A percentile compares a stretch with the other conserved stretches of the same genome.
These are phyloP conservation scores for Numida meleagris DNA, from an alignment of 2,113 vertebrate genomes.

Conservation along the genomic window DNA sequence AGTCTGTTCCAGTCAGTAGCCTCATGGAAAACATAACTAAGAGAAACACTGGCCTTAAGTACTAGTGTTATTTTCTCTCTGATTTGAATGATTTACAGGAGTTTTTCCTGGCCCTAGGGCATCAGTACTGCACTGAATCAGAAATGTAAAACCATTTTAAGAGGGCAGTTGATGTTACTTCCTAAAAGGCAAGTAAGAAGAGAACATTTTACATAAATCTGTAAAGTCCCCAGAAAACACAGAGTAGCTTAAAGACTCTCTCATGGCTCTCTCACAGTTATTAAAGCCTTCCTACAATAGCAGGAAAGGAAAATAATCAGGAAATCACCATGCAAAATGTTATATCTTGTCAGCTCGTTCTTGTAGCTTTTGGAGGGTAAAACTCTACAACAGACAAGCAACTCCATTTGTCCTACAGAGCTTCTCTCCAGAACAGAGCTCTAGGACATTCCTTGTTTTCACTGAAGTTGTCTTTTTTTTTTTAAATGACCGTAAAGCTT, in stretches of 20 bases:
- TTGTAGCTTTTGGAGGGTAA: background rate
- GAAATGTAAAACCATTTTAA: background rate
- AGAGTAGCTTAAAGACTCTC: background rate
- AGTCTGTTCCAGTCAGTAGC: background rate
- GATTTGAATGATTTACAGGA: background rate
- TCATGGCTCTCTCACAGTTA: background rate
- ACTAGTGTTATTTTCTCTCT: background rate
- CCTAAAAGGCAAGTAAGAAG: background rate
- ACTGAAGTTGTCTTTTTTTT: background rate
- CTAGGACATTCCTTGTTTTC: background rate
- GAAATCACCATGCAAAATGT: background rate
- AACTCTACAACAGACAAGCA: background rate
- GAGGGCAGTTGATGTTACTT: background rate
- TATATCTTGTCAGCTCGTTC: background rate
- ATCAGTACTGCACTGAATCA: background rate
- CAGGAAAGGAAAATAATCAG: background rate
- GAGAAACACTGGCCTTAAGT: background rate
- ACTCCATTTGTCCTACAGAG: background rate
- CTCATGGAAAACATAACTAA: background rate
- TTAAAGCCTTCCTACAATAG: background rate
- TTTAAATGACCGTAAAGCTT: background rate
- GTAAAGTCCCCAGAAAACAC: background rate
- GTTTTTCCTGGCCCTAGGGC: background rate
- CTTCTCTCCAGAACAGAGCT: background rate
- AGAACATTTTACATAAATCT: background rate